These are phyloP conservation scores for Omphaloscelis lunosa DNA, from an alignment of 2,888 invertebrate genomes.

Conservation along the genomic window DNA sequence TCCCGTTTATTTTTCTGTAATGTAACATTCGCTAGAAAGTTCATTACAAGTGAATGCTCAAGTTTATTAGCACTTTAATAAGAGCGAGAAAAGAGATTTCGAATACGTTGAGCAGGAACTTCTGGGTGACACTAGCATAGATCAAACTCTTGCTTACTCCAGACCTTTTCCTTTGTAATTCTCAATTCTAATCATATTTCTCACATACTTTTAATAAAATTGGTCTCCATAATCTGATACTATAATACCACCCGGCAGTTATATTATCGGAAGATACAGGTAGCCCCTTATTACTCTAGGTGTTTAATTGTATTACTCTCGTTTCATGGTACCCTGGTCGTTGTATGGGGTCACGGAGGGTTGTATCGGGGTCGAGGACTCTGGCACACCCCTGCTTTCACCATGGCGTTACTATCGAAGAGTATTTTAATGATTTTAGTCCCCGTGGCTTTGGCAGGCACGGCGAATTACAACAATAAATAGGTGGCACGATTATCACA, in stretches of 20 bases:
- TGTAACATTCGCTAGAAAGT: too few relatives aligned
- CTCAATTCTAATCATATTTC: background rate
- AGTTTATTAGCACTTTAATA: too few relatives aligned
- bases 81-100: background rate
- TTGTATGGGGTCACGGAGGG: conserved; percentile 74
- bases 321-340: conserved; percentile 82
- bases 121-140: background rate
- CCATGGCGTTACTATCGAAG: conserved; percentile 60
- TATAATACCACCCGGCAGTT: background rate
- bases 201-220: background rate
- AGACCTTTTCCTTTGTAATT: background rate
- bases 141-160: background rate
- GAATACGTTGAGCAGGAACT: background rate
- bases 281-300: conserved; percentile 55
- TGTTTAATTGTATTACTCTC: conserved; percentile 86
- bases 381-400: conserved; percentile 68
- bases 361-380: conserved; percentile 84
- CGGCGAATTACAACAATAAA: conserved; percentile 46
- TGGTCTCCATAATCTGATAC: background rate
- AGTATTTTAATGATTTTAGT: conserved; percentile 62
- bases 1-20: too few relatives aligned
- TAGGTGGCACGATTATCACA: conserved; percentile 29
- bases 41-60: too few relatives aligned
- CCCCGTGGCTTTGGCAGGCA: conserved; percentile 30
- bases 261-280: conserved; percentile 41